phyloP scores from a whole-genome alignment of 2,888 invertebrate species.

The Andrena praecox region DNA sequence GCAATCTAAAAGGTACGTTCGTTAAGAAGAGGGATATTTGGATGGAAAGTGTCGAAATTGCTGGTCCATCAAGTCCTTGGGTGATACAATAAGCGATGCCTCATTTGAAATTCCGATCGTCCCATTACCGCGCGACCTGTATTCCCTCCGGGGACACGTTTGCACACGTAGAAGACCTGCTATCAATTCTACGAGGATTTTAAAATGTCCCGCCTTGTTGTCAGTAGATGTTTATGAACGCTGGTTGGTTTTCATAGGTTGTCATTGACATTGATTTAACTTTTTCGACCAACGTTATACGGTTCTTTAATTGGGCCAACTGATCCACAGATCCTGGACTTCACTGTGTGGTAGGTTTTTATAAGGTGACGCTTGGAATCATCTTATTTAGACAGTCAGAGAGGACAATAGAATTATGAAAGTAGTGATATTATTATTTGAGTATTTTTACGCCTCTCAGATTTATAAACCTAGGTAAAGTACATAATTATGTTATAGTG shows the following conservation, averaged over 20 bases:
- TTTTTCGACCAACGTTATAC: too few species aligned
- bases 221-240: background rate
- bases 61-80: conserved; percentile 17
- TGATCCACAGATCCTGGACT: too few species aligned
- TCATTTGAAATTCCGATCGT: conserved; percentile 53
- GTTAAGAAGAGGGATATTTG: conserved; percentile 10
- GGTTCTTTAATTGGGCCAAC: too few species aligned
- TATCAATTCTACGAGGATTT: background rate
- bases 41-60: conserved; percentile 15
- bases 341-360: too few species aligned
- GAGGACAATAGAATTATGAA: too few species aligned
- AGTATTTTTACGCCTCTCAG: too few species aligned
- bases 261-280: background rate
- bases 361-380: too few species aligned
- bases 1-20: background rate
- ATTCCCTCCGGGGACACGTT: conserved; percentile 26
- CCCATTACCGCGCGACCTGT: conserved; percentile 41
- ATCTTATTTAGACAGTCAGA: too few species aligned
- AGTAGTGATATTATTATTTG: too few species aligned
- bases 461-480: too few species aligned
- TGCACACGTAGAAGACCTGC: conserved; percentile 21
- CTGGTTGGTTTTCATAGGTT: background rate
- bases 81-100: conserved; percentile 34
- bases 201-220: conserved; percentile 6
- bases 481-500: too few species aligned